A percentile compares a stretch with the other conserved stretches of the same genome.
These are phyloP conservation scores for Pseudocheirus occidentalis DNA, from an alignment of 2,797 vertebrate species.

Conservation along the genomic window DNA sequence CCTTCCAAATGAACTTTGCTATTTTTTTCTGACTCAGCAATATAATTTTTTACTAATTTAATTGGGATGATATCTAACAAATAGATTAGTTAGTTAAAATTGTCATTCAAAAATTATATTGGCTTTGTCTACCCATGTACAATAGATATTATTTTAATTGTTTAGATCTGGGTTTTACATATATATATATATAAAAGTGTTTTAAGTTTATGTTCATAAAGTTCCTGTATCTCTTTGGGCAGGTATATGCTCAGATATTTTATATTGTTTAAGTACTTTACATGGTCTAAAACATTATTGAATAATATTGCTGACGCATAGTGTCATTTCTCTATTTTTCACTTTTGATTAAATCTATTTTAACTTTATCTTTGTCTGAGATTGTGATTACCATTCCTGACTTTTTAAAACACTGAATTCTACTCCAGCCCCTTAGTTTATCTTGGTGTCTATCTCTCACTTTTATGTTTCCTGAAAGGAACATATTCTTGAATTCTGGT, in stretches of 20 bases:
- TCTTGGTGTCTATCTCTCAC: not conserved
- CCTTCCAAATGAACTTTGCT: not conserved
- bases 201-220: not conserved
- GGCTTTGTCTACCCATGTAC: not conserved
- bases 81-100: not conserved
- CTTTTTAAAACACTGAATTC: not conserved
- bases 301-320: not conserved
- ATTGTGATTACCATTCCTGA: not conserved
- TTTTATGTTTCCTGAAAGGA: not conserved
- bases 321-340: not conserved
- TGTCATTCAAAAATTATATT: not conserved
- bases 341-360: not conserved
- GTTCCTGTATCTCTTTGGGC: not conserved
- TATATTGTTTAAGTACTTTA: not conserved
- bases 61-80: not conserved
- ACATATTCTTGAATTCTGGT: no score
- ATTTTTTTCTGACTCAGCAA: not conserved
- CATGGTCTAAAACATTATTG: not conserved
- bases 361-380: not conserved
- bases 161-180: not conserved
- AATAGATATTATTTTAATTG: not conserved
- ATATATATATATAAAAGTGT: not conserved
- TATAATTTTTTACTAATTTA: not conserved
- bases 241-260: not conserved
- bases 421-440: not conserved